Evolutionary conservation across 2,888 invertebrate species (phyloP).

Genomic region (Nipponacmea schrenckii): DNA sequence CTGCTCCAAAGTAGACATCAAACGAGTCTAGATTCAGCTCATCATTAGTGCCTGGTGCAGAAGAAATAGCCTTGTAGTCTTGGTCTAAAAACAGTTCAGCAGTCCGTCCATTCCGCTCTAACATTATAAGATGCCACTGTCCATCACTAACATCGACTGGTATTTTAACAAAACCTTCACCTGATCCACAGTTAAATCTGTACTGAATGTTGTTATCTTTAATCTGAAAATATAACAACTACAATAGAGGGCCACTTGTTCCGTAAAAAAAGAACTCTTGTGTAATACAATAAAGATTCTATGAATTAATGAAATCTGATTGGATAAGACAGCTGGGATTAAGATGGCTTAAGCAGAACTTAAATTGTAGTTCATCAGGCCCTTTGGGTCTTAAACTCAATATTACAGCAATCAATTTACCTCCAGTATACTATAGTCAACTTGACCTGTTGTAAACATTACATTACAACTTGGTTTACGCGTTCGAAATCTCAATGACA

Average conservation of each 20-base stretch:
- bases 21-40: conserved; percentile 87
- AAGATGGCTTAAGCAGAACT: no score
- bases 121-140: conserved; percentile 81
- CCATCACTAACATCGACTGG: conserved; percentile 85
- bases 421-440: conserved; percentile 91
- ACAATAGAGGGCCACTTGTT: background rate
- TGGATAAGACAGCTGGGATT: no score
- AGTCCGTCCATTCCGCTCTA: conserved; percentile 83
- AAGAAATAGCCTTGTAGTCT: conserved; percentile 75
- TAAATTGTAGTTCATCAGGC: no score
- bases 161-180: conserved; percentile 84
- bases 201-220: conserved; percentile 88
- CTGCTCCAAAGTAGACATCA: conserved; percentile 86
- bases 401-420: conserved; percentile 63
- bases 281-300: background rate
- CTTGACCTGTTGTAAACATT: conserved; percentile 85
- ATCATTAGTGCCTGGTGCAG: conserved; percentile 83
- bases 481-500: conserved; percentile 85
- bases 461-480: conserved; percentile 85
- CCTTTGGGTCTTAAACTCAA: no score
- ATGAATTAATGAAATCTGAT: background rate
- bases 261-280: conserved; percentile 1
- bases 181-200: conserved; percentile 91
- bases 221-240: conserved; percentile 69
- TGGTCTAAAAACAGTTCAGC: conserved; percentile 84